These are phyloP conservation scores for Pseudolaguvia tuberculata DNA, from an alignment of 2,113 vertebrate species.

Conservation along the genomic window DNA sequence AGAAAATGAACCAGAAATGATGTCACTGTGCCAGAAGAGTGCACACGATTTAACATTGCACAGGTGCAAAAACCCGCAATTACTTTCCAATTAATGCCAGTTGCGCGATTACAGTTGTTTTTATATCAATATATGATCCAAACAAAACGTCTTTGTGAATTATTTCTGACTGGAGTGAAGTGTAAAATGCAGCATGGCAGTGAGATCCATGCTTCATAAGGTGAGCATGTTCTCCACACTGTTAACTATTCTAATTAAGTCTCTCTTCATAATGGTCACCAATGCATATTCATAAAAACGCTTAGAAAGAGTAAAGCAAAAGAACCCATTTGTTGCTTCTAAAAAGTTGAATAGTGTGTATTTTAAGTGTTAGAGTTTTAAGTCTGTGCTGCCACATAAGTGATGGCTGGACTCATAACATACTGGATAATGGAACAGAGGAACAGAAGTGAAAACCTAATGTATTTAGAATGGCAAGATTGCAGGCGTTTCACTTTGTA, in stretches of 20 bases:
- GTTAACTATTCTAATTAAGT: conserved; percentile 51
- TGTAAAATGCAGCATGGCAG: conserved; percentile 43
- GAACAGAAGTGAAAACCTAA: background rate
- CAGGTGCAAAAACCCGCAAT: conserved; percentile 76
- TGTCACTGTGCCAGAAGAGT: conserved; percentile 75
- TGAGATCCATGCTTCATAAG: conserved; percentile 40
- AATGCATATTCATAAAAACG: conserved; percentile 40
- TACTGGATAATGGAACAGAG: background rate
- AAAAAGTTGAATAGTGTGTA: too few relatives aligned
- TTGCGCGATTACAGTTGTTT: conserved; percentile 68
- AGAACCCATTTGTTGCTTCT: too few relatives aligned
- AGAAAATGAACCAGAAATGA: conserved; percentile 72
- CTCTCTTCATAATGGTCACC: conserved; percentile 43
- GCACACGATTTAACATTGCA: conserved; percentile 78
- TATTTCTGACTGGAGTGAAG: conserved; percentile 59
- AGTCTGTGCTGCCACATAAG: background rate
- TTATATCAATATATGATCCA: conserved; percentile 63
- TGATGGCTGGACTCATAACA: background rate
- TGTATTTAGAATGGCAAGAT: background rate
- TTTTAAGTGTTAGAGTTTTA: too few relatives aligned
- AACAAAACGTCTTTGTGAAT: conserved; percentile 60
- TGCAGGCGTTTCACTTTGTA: background rate
- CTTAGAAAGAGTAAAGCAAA: conserved; percentile 36
- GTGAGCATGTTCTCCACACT: conserved; percentile 40
- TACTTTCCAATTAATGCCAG: conserved; percentile 77